These are phyloP conservation scores for Halesus radiatus DNA, from an alignment of 1,140 invertebrate species.

Conservation along the genomic window DNA sequence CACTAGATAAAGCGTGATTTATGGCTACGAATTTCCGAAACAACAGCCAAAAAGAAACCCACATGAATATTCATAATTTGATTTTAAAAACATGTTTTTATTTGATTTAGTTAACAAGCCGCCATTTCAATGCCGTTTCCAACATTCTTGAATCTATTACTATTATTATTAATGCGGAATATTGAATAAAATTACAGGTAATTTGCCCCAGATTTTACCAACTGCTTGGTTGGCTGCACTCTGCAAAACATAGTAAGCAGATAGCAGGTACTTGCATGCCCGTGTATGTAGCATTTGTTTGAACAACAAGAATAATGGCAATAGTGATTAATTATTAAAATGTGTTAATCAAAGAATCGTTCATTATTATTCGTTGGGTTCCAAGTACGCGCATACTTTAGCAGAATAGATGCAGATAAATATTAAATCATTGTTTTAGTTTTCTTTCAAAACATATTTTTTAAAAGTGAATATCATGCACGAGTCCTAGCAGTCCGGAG, in stretches of 20 bases:
- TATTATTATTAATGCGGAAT: conserved; percentile 13
- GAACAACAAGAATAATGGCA: conserved; percentile 28
- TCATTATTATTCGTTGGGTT: conserved; percentile 9
- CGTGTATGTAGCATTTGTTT: conserved; percentile 24
- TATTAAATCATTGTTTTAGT: too few relatives aligned
- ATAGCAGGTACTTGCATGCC: background rate
- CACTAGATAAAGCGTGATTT: conserved; percentile 27
- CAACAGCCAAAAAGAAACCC: conserved; percentile 30
- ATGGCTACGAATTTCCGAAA: conserved; percentile 22
- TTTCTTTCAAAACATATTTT: too few relatives aligned
- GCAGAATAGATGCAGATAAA: too few relatives aligned
- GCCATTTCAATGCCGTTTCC: conserved; percentile 34
- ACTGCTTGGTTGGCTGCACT: conserved; percentile 25
- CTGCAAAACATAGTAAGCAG: background rate
- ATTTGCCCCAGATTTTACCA: conserved; percentile 27
- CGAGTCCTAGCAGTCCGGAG: too few relatives aligned
- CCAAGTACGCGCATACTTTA: background rate
- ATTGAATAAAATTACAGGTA: conserved; percentile 21
- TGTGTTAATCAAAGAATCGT: conserved; percentile 52
- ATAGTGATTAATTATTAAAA: conserved; percentile 53
- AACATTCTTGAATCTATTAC: conserved; percentile 35
- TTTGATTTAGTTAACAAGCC: conserved; percentile 23
- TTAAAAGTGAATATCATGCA: too few relatives aligned
- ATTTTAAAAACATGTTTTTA: conserved; percentile 20
- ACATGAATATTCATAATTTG: conserved; percentile 13